Evolutionary conservation across 2,113 vertebrate genomes (phyloP), one percentile per base, ranked within the genome.

Genomic region (Pheucticus melanocephalus): DNA sequence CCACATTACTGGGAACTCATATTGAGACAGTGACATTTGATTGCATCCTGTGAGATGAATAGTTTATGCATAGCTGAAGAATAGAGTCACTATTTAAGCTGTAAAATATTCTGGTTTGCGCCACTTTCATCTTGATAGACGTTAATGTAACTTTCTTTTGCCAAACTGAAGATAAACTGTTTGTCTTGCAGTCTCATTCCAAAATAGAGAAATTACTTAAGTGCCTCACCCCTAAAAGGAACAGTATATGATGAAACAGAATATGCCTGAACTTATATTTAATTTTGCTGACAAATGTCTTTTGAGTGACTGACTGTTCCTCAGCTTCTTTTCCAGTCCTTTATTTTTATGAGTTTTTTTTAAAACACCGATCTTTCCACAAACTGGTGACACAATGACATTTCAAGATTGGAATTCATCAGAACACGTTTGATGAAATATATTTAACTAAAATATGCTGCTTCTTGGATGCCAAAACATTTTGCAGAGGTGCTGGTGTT

Each of bases 231-330:
- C 91, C 37, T 94, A 84, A 79, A 95, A 94, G 89, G 91, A 95
- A 87, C 89, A 94, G 92, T 78, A 89, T 75, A 86, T 84, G 53
- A 91, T 94, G 93, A 95, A 97, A 96, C 19, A 65, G 70, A 95
- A 89, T 94, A 92, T 61, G 86, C 39, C 89, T 92, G 81, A 92
- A 87, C 73, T 94, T 88, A 94, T 82, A 84, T 95, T 94, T 91
- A 57, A 96, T 94, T 92, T 92, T 95, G 84, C 93, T 97, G 89
- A 87, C 78, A 79, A 92, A 87, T 61, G 61, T 60, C 61, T 92
- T 92, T 71, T 61, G 77, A 91, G 57, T 68, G 81, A 91, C 69
- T 96, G 89, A n/a, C 59, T 84, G 61, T 64, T 87, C 12, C 23
- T 89, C 77, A 69, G 45, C 65, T 85, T 89, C 65, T 91, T 95